phyloP scores from a whole-genome alignment of 1,140 invertebrate species.

The Liolophura sinensis region DNA sequence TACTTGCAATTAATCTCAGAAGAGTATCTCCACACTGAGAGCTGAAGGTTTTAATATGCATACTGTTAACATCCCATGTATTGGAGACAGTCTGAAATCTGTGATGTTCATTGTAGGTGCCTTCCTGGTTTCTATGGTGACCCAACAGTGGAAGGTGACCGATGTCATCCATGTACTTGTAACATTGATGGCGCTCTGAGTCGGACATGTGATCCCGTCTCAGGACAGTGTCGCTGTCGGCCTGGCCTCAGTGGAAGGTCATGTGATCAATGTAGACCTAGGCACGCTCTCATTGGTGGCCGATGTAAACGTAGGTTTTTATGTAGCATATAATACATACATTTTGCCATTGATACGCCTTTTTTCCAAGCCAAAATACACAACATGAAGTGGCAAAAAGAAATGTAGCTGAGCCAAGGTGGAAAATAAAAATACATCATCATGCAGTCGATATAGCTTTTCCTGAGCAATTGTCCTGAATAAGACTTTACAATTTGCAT shows the following conservation, averaged over 20 bases:
- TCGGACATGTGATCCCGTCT: slow-evolving; percentile 63
- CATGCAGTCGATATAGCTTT: too few species aligned
- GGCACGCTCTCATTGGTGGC: slow-evolving; percentile 69
- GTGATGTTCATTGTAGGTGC: slow-evolving; percentile 66
- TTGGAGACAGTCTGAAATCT: slow-evolving; percentile 46
- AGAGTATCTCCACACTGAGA: too few species aligned
- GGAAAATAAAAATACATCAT: too few species aligned
- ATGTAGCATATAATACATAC: too few species aligned
- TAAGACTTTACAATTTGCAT: too few species aligned
- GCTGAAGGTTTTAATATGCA: too few species aligned
- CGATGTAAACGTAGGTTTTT: slow-evolving; percentile 71
- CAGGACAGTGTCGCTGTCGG: slow-evolving; percentile 67
- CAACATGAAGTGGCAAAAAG: too few species aligned
- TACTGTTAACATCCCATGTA: slow-evolving; percentile 25
- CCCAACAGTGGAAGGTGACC: slow-evolving; percentile 70
- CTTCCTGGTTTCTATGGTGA: slow-evolving; percentile 93
- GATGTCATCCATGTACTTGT: slow-evolving; percentile 75
- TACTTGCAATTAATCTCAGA: too few species aligned
- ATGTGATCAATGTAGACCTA: slow-evolving; percentile 89
- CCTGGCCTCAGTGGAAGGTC: slow-evolving; percentile 88
- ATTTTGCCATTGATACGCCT: too few species aligned
- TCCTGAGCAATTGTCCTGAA: too few species aligned
- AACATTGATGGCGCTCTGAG: slow-evolving; percentile 81
- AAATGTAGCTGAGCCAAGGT: too few species aligned
- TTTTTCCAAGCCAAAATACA: too few species aligned